Conservation (phyloP, 2,113 vertebrate genomes). For the Saccopteryx bilineata region DNA sequence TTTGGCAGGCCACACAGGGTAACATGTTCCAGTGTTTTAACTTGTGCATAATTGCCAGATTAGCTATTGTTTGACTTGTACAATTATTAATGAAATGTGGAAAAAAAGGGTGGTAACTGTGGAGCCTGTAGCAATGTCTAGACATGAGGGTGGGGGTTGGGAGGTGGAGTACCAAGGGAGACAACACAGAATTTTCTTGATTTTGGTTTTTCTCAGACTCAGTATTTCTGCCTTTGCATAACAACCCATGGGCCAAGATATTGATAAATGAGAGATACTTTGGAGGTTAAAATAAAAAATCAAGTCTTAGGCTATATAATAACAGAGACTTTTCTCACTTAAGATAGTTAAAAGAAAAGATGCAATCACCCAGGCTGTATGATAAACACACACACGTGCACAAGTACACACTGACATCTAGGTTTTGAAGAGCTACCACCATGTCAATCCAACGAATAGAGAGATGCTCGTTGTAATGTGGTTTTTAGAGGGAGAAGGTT, state of each 20-base stretch:
- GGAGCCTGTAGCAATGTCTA: slow-evolving; percentile 74
- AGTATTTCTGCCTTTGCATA: slow-evolving; percentile 30
- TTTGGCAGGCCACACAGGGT: slow-evolving; percentile 66
- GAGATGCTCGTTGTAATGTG: not conserved
- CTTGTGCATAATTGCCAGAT: slow-evolving; percentile 75
- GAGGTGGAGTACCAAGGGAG: slow-evolving; percentile 54
- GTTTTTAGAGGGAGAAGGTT: slow-evolving; percentile 38
- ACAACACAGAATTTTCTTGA: slow-evolving; percentile 66
- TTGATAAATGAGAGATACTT: slow-evolving; percentile 48
- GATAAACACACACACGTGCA: not conserved
- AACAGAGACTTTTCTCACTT: slow-evolving; percentile 22
- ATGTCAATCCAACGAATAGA: not conserved
- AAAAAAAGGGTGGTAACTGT: slow-evolving; percentile 71
- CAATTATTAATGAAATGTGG: slow-evolving; percentile 80
- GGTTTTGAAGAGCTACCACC: not conserved
- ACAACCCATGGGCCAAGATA: not conserved
- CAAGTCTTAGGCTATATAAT: not conserved
- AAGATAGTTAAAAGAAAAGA: slow-evolving; percentile 1
- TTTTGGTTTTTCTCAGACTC: slow-evolving; percentile 10
- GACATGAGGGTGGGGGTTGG: slow-evolving; percentile 74
- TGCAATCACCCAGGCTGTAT: not conserved
- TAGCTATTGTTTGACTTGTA: slow-evolving; percentile 82
- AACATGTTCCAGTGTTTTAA: slow-evolving; percentile 73
- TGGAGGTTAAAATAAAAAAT: slow-evolving; percentile 50
- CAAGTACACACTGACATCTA: not conserved